These are phyloP conservation scores for Lasaia peninsularis DNA, from an alignment of 1,140 invertebrate species.

Conservation along the genomic window DNA sequence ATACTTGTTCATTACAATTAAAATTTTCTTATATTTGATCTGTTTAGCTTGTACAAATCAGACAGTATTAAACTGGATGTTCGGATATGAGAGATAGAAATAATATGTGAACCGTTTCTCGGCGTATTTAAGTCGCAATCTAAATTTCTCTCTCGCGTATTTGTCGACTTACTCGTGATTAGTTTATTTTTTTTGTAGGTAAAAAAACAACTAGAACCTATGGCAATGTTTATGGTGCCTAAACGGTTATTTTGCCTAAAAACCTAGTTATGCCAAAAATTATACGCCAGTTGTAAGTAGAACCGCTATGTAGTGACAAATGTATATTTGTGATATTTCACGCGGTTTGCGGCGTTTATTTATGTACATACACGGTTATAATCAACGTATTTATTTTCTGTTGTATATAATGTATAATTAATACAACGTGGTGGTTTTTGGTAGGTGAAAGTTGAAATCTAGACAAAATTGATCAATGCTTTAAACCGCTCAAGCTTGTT, in stretches of 20 bases:
- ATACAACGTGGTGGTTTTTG: slow-evolving; percentile 25
- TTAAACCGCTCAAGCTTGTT: not conserved
- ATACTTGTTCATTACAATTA: not conserved
- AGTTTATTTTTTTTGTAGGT: no score
- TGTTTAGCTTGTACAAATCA: no score
- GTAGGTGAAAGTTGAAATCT: not conserved
- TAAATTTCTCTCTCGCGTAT: no score
- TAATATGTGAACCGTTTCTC: no score
- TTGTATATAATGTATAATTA: slow-evolving; percentile 73
- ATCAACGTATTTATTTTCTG: slow-evolving; percentile 69
- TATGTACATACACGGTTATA: slow-evolving; percentile 66
- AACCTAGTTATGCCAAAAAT: slow-evolving; percentile 65
- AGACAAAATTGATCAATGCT: not conserved
- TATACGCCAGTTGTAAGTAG: slow-evolving; percentile 45
- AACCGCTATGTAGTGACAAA: slow-evolving; percentile 20
- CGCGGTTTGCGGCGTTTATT: slow-evolving; percentile 28
- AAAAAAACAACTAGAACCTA: no score
- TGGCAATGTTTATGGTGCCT: not conserved
- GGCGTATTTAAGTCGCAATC: no score
- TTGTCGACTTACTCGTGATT: no score
- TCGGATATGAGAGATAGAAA: no score
- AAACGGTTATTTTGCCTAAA: slow-evolving; percentile 9
- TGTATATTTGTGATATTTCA: slow-evolving; percentile 49
- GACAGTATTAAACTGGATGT: no score
- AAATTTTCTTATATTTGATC: not conserved